phyloP scores from a whole-genome alignment of 2,113 vertebrate genomes.

The Misgurnus mizolepis region DNA sequence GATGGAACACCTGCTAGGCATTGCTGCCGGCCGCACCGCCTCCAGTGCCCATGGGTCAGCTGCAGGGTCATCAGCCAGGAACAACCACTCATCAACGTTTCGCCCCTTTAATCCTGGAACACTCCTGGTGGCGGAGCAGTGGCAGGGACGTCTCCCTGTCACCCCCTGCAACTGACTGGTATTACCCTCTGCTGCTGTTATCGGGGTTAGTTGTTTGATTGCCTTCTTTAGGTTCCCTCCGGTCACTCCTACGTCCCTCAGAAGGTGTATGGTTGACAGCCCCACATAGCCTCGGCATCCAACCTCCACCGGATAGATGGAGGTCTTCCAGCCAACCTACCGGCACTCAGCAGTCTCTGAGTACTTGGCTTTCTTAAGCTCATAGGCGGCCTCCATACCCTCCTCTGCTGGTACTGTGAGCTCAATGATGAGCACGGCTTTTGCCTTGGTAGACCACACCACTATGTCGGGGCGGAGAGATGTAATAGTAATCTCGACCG shows the following conservation, averaged over 20 bases:
- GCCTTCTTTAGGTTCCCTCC: slow-evolving; percentile 9
- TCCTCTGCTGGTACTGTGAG: background rate
- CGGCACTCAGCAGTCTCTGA: slow-evolving; percentile 7
- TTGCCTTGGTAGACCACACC: slow-evolving; percentile 15
- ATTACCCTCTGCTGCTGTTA: background rate
- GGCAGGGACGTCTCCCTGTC: slow-evolving; percentile 3
- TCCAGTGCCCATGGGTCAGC: slow-evolving; percentile 3
- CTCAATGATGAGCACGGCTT: slow-evolving; percentile 11
- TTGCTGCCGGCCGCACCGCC: background rate
- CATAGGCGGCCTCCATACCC: background rate
- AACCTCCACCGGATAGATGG: slow-evolving; percentile 13
- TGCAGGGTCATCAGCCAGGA: background rate
- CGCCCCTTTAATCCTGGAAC: background rate
- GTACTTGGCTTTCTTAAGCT: background rate
- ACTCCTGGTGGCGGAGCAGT: slow-evolving; percentile 12
- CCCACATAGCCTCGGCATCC: slow-evolving; percentile 7
- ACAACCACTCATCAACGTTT: background rate
- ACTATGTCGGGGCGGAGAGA: background rate
- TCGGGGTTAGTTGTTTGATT: slow-evolving; percentile 15
- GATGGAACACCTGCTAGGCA: background rate
- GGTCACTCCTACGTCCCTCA: slow-evolving; percentile 10
- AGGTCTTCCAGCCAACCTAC: background rate
- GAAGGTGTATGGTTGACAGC: background rate
- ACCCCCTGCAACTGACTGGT: background rate
- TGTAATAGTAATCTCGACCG: background rate